Evolutionary conservation across 92 coral and sea anemone genomes (phyloP).

Genomic region (Porites divaricata): DNA sequence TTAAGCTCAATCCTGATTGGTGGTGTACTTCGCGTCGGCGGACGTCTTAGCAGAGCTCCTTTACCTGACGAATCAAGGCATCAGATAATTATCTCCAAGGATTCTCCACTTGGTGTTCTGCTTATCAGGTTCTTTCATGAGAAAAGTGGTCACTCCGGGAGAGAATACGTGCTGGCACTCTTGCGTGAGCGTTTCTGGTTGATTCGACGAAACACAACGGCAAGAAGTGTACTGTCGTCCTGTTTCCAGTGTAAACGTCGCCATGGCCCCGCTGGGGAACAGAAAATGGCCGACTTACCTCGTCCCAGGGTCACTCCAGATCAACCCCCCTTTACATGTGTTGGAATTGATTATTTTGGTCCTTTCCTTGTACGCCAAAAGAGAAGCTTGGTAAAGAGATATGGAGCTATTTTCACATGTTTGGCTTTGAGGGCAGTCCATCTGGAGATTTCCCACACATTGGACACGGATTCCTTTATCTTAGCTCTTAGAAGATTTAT

Average conservation of each 20-base stretch:
- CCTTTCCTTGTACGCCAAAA: slow-evolving; percentile 5
- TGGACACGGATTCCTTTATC: slow-evolving; percentile 31
- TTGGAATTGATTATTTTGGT: slow-evolving; percentile 15
- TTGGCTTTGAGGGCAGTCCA: slow-evolving; percentile 26
- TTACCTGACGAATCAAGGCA: too few species aligned
- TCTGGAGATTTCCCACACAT: slow-evolving; percentile 27
- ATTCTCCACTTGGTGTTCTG: slow-evolving; percentile 21
- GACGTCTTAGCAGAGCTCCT: too few species aligned
- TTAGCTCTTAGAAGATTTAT: slow-evolving; percentile 22
- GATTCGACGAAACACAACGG: slow-evolving; percentile 20
- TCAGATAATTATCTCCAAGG: too few species aligned
- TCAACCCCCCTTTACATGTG: slow-evolving; percentile 1
- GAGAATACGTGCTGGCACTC: slow-evolving; percentile 49
- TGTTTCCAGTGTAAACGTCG: slow-evolving; percentile 36
- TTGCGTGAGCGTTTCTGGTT: slow-evolving; percentile 45
- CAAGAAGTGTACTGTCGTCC: slow-evolving; percentile 19
- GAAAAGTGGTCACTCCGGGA: slow-evolving; percentile 54
- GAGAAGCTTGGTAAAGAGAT: slow-evolving; percentile 1
- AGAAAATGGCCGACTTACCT: too few species aligned
- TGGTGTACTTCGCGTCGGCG: too few species aligned
- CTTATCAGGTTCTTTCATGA: slow-evolving; percentile 33
- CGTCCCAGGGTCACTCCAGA: too few species aligned
- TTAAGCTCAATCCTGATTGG: too few species aligned
- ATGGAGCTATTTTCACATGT: slow-evolving; percentile 24
- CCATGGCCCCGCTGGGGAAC: background rate